Conservation (phyloP, 1,140 invertebrate species). For the Aphelinus certus region DNA sequence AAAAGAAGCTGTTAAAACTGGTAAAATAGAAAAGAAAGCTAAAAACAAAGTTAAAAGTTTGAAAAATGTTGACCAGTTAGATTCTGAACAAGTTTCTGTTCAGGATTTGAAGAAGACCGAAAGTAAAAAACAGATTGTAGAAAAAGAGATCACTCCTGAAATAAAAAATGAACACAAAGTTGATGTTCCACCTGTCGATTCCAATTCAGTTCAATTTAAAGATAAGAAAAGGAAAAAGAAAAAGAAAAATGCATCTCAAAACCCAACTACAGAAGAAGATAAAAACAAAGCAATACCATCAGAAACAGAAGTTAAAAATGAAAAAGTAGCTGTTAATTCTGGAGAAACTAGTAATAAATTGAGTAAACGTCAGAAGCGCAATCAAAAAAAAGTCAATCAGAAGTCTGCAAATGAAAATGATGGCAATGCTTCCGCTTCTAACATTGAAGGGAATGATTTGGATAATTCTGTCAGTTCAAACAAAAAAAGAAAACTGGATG, state of each 20-base stretch:
- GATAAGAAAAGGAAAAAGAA: slow-evolving; percentile 39
- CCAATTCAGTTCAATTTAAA: slow-evolving; percentile 19
- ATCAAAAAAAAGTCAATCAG: slow-evolving; percentile 45
- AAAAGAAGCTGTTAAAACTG: slow-evolving; percentile 34
- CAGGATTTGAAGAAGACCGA: neutral
- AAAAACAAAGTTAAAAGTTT: slow-evolving; percentile 35
- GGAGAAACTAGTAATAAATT: slow-evolving; percentile 38
- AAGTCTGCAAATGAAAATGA: slow-evolving; percentile 30
- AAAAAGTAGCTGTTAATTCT: neutral
- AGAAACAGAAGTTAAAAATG: slow-evolving; percentile 40
- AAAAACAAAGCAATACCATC: slow-evolving; percentile 32
- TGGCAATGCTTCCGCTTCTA: slow-evolving; percentile 32
- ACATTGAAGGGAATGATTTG: slow-evolving; percentile 45
- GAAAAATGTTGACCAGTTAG: slow-evolving; percentile 37
- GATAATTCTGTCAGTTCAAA: slow-evolving; percentile 44
- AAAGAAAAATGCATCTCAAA: slow-evolving; percentile 33
- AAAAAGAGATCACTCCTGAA: neutral
- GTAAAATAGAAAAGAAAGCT: slow-evolving; percentile 17
- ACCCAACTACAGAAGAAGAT: slow-evolving; percentile 28
- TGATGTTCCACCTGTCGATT: too few relatives aligned
- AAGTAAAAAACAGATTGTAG: slow-evolving; percentile 37
- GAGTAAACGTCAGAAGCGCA: slow-evolving; percentile 57
- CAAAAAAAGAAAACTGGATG: slow-evolving; percentile 42
- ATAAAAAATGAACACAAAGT: too few relatives aligned
- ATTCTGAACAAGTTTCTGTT: neutral